Evolutionary conservation across 2,888 invertebrate species (phyloP), one percentile per base, ranked within the genome.

Genomic region (Meandrusa payeni): DNA sequence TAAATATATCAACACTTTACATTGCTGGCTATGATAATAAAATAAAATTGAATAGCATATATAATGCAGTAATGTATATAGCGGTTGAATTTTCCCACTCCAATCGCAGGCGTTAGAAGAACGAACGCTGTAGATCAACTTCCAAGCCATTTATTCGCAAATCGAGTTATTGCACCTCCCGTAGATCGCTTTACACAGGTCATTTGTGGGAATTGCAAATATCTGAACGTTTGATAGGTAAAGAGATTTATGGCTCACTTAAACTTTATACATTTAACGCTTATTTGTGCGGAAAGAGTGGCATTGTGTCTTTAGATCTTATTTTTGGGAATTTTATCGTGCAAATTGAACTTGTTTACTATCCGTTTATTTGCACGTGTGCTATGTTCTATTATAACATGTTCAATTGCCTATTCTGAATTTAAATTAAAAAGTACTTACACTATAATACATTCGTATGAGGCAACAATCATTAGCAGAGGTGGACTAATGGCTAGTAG

Each of bases 161-260:
- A 85, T 85, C 82, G 74, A 77, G 81, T 83, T 83, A 83, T 82
- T 80, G 83, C 83, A 80, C 78, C 76, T 76, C 76, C 56, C 73
- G 69, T 69, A 65, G 74, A 76, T 76, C 78, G 74, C 70, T 78
- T 76, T 78, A 76, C 78, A 76, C 68, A 76, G 72, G 74, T 80
- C 76, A 79, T 81, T 82, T 78, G 76, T 69, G 74, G 61, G 72
- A 79, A 80, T 81, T 76, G 78, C 78, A 59, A 61, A 58, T 62
- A 56, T 61, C 56, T 57, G 55, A 58, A 59, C 52, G 60, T 57
- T 51, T 55, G 59, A 59, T 57, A 37, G 32, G 20, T 40, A 55
- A 55, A 47, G 53, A 56, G 60, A 60, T 59, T 60, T 60, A 61
- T 59, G 48, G 24, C 41, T 49, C 55, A 55, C 51, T 60, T 54